phyloP scores from a whole-genome alignment of 2,888 invertebrate species.

The Limenitis camilla region DNA sequence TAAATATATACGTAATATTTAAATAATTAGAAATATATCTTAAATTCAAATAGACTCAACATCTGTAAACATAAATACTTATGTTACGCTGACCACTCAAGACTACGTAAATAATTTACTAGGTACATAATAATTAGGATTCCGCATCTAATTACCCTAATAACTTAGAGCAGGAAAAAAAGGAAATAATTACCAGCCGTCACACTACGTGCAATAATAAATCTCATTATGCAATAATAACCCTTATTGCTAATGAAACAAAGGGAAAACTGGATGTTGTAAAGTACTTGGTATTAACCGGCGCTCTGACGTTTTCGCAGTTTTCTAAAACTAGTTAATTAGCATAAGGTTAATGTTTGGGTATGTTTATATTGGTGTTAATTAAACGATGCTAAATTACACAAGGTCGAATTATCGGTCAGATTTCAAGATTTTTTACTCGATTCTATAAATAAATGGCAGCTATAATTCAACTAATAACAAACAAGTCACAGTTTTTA shows the following conservation, averaged over 20 bases:
- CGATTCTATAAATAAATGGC: too few relatives aligned
- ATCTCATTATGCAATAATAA: not conserved
- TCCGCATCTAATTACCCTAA: conserved; percentile 5
- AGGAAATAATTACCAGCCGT: conserved; percentile 3
- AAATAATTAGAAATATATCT: too few relatives aligned
- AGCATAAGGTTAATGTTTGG: conserved; percentile 1
- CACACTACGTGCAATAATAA: not conserved
- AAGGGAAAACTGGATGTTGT: not conserved
- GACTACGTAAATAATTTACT: not conserved
- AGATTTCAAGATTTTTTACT: too few relatives aligned
- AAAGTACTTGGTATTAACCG: not conserved
- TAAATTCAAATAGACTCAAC: too few relatives aligned
- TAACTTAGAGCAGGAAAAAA: conserved; percentile 3
- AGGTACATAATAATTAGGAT: conserved; percentile 1
- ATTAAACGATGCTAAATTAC: not conserved
- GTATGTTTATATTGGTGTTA: not conserved
- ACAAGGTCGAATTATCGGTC: too few relatives aligned
- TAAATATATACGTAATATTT: too few relatives aligned
- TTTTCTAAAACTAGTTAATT: conserved; percentile 9
- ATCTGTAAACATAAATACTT: too few relatives aligned
- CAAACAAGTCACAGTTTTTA: too few relatives aligned
- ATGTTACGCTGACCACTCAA: too few relatives aligned
- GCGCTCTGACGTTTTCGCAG: not conserved
- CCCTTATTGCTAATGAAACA: not conserved
- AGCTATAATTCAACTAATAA: too few relatives aligned